A percentile compares a stretch with the other conserved stretches of the same genome.
Evolutionary conservation across 23 tunicate species (phyloP).

Genomic region (Botrylloides violaceus): DNA sequence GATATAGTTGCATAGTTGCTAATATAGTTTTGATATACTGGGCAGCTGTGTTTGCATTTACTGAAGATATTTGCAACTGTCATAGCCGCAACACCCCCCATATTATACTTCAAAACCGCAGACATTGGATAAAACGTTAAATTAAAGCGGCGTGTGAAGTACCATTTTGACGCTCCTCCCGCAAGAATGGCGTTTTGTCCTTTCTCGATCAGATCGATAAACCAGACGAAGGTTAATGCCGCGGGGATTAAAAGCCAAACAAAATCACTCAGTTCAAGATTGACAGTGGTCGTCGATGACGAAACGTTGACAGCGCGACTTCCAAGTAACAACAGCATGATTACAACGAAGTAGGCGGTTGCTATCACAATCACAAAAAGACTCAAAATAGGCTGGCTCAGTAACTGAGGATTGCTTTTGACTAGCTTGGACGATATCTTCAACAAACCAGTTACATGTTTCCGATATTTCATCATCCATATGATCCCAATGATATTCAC

Average conservation of each 20-base stretch:
- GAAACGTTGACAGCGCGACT: neutral
- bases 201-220: conserved; percentile 9
- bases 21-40: conserved; percentile 29
- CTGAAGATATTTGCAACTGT: conserved; percentile 14
- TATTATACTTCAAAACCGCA: conserved; percentile 20
- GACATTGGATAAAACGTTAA: conserved; percentile 34
- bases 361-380: neutral
- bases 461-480: neutral
- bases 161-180: conserved; percentile 64
- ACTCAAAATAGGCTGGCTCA: neutral
- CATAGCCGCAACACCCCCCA: conserved; percentile 51
- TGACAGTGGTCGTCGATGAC: neutral
- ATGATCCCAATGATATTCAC: neutral
- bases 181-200: conserved; percentile 43
- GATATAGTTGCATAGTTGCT: conserved; percentile 26
- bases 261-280: neutral
- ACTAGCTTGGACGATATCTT: neutral
- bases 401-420: neutral
- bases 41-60: neutral
- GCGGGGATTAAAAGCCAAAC: neutral
- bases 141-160: conserved; percentile 27
- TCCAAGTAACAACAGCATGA: neutral
- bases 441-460: neutral
- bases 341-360: neutral
- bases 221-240: conserved; percentile 32